Evolutionary conservation across 2,888 invertebrate genomes (phyloP).

Genomic region (Amiota mariae): DNA sequence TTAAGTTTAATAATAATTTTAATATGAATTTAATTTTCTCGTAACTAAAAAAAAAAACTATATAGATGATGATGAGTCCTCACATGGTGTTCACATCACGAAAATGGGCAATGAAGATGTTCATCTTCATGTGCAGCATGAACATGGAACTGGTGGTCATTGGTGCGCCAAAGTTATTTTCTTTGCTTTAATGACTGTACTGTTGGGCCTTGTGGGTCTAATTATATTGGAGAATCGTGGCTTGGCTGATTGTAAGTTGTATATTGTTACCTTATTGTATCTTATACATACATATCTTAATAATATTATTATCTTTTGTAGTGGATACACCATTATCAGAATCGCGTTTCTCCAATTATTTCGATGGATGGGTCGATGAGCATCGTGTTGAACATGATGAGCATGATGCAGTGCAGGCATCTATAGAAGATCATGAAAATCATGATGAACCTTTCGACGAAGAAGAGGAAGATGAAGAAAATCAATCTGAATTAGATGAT

Average conservation of each 20-base stretch:
- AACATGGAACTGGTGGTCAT: constrained; percentile 85
- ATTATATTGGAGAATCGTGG: constrained; percentile 88
- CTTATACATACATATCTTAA: neutral
- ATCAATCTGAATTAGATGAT: constrained; percentile 48
- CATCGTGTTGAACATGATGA: constrained; percentile 69
- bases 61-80: constrained; percentile 70
- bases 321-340: constrained; percentile 78
- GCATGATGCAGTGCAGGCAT: constrained; percentile 65
- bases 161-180: constrained; percentile 89
- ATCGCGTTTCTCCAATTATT: constrained; percentile 82
- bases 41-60: too few species aligned
- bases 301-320: constrained; percentile 57
- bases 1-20: too few species aligned
- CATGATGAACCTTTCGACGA: constrained; percentile 66
- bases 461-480: constrained; percentile 53
- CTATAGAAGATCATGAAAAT: constrained; percentile 69
- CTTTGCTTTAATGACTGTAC: constrained; percentile 82
- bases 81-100: constrained; percentile 72
- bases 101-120: constrained; percentile 79
- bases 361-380: constrained; percentile 84
- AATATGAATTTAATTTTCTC: too few species aligned
- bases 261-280: neutral
- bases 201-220: constrained; percentile 83
- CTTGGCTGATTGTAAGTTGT: constrained; percentile 81
- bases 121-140: constrained; percentile 85